Base-by-base conservation (phyloP, 1,140 invertebrate genomes). In the Pogonomyrmex californicus region DNA sequence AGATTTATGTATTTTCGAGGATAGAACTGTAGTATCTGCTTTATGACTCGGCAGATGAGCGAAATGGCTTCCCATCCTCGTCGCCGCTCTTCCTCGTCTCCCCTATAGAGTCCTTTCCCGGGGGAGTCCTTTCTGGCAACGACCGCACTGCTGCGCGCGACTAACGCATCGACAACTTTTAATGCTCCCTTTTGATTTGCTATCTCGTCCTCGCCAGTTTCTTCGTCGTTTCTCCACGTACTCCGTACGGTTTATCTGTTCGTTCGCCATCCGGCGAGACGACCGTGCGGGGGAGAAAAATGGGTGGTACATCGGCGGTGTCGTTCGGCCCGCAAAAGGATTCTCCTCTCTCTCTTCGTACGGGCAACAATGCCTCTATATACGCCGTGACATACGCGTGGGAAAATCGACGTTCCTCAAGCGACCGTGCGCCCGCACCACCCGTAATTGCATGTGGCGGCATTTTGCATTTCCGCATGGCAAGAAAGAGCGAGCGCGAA, bases 21-120 rank as follows among this genome's bases (percentile, higher is more conserved):
- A 90, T 78, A 85, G 90, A 89, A 90, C 87, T 79, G 88, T 85
- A 91, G 88, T 94, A 92, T 94, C 92, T 93, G 93, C 91, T 94
- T 94, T 92, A 93, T 93, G 93, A 94, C 93, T 94, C 92, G 92
- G 91, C 91, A 93, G 93, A 94, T 93, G 93, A 94, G 88, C 89
- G 92, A 92, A 94, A 93, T 91, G 89, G 92, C 90, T 92, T 91
- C 76, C 92, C 77, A 78, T 76, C 66, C 63, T 90, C 47, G n/a
- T 44, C 58, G 23, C 33, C 54, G 63, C 41, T 38, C 44, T 41
- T 65, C 70, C 47, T n/a, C 44, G n/a, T 56, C 62, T 36, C 62
- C 71, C 83, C 88, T 81, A 81, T 75, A 68, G 71, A 76, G 33
- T 91, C 91, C 23, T 23, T 23, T 23, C 23, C 86, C 91, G 47